phyloP scores from a whole-genome alignment of 1,140 invertebrate genomes.

The Rhagoletis pomonella region DNA sequence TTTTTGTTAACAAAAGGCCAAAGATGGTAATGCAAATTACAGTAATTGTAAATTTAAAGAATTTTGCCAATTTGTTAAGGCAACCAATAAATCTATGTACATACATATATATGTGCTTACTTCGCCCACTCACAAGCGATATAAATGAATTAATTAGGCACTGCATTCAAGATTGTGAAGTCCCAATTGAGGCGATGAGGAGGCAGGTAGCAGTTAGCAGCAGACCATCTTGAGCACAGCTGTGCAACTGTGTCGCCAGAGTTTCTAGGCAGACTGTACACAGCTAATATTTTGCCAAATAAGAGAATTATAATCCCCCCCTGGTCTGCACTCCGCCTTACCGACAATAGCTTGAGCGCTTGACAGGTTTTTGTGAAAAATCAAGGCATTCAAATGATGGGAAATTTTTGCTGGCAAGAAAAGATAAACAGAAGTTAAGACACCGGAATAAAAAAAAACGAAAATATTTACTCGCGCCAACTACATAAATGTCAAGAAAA shows the following conservation, averaged over 20 bases:
- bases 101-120: not conserved
- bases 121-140: constrained; percentile 38
- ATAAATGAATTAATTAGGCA: constrained; percentile 42
- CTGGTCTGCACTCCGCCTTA: not conserved
- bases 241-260: constrained; percentile 27
- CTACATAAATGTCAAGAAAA: not conserved
- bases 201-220: not conserved
- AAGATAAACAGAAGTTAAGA: not conserved
- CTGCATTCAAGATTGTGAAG: not conserved
- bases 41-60: constrained; percentile 45
- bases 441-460: not conserved
- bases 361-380: not conserved
- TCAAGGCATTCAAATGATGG: constrained; percentile 49
- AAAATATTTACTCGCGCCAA: not conserved
- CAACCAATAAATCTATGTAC: not conserved
- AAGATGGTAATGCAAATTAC: constrained; percentile 50
- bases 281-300: not conserved
- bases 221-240: not conserved
- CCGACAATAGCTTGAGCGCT: not conserved
- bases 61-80: constrained; percentile 48
- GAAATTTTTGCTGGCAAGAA: constrained; percentile 31
- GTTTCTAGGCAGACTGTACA: constrained; percentile 4
- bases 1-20: constrained; percentile 33
- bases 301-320: not conserved
- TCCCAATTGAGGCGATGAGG: too few relatives aligned